A percentile compares a stretch with the other conserved stretches of the same genome.
These are phyloP conservation scores for Calosoma granatense DNA, from an alignment of 1,140 invertebrate species.

Conservation along the genomic window DNA sequence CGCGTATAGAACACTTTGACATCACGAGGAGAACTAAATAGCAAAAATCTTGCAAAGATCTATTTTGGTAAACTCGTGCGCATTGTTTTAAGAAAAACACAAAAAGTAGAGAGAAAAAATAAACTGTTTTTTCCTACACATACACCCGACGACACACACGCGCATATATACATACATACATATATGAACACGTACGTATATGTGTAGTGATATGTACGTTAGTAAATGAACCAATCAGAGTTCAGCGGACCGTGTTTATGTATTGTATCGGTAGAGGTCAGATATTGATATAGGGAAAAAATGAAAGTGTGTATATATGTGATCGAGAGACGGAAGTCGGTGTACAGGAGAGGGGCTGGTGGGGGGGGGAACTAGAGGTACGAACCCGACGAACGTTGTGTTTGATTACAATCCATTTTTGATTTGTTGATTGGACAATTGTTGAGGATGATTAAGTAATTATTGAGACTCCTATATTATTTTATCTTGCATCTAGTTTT, in stretches of 20 bases:
- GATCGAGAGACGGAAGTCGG: not conserved
- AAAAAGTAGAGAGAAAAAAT: not conserved
- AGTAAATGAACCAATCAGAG: slow-evolving; percentile 6
- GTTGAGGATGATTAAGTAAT: slow-evolving; percentile 5
- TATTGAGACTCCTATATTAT: not conserved
- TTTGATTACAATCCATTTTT: slow-evolving; percentile 18
- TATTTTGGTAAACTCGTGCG: not conserved
- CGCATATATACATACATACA: slow-evolving; percentile 6
- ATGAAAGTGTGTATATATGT: slow-evolving; percentile 17
- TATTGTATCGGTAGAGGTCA: slow-evolving; percentile 20
- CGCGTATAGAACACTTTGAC: too few species aligned
- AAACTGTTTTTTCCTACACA: not conserved
- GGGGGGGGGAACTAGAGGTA: too few species aligned
- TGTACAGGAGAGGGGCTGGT: too few species aligned
- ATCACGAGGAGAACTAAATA: too few species aligned
- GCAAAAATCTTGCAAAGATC: too few species aligned
- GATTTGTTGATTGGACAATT: slow-evolving; percentile 15
- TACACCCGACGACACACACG: not conserved
- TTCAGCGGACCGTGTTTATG: slow-evolving; percentile 15
- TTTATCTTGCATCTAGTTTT: not conserved
- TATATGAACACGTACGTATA: not conserved
- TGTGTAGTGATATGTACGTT: not conserved
- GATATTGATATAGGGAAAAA: slow-evolving; percentile 21
- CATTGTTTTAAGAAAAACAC: not conserved
- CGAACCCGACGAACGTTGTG: not conserved